Evolutionary conservation across 2,888 invertebrate species (phyloP).

Genomic region (Hofmannophila pseudospretella): DNA sequence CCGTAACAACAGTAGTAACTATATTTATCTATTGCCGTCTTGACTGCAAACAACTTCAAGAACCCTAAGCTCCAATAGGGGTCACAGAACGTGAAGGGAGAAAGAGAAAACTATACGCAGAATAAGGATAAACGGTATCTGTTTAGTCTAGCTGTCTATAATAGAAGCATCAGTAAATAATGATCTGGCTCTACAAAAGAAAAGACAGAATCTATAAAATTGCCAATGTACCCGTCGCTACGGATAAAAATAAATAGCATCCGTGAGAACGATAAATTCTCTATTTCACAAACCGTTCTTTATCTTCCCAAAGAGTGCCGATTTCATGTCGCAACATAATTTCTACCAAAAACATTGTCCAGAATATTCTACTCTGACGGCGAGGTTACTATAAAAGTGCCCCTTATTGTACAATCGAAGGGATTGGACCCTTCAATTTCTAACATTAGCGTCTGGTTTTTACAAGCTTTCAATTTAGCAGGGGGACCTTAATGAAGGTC

Average conservation of each 20-base stretch:
- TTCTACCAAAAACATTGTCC: slow-evolving; percentile 1
- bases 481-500: slow-evolving; percentile 22
- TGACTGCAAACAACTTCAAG: too few relatives aligned
- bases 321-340: background rate
- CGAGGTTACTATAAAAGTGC: background rate
- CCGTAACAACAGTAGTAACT: too few relatives aligned
- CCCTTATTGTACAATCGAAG: slow-evolving; percentile 16
- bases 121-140: too few relatives aligned
- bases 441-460: slow-evolving; percentile 28
- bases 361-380: slow-evolving; percentile 11
- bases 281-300: background rate
- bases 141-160: too few relatives aligned
- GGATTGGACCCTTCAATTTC: slow-evolving; percentile 27
- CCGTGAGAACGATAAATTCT: background rate
- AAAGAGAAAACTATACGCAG: too few relatives aligned
- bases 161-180: background rate
- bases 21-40: too few relatives aligned
- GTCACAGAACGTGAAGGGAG: too few relatives aligned
- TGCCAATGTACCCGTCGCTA: background rate
- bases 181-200: background rate
- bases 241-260: background rate
- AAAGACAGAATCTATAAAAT: background rate
- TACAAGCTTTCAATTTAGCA: slow-evolving; percentile 29
- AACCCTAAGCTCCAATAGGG: too few relatives aligned
- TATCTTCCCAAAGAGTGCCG: background rate